Conservation (phyloP, 92 coral and sea anemone species). For the Pocillopora grandis region DNA sequence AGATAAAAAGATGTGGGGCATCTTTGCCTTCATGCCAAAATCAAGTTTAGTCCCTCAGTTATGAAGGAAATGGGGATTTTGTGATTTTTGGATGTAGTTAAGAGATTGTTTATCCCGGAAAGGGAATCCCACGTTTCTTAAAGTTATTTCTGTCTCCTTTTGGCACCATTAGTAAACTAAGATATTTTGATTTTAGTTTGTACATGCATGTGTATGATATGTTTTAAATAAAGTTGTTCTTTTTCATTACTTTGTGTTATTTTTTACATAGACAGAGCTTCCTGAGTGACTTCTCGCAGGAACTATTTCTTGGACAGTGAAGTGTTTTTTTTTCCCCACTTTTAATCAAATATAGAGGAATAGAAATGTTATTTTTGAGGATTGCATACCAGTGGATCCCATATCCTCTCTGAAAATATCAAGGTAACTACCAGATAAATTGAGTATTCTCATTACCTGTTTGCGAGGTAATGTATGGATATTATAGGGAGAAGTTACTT, state of each 20-base stretch:
- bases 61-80: not conserved
- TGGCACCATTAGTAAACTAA: not conserved
- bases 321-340: too few species aligned
- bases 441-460: too few species aligned
- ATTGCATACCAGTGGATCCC: too few species aligned
- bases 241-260: not conserved
- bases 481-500: too few species aligned
- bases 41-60: slow-evolving; percentile 6
- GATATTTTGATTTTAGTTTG: slow-evolving; percentile 32
- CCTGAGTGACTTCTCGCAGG: not conserved
- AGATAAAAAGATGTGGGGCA: not conserved
- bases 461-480: too few species aligned
- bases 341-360: too few species aligned
- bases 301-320: too few species aligned
- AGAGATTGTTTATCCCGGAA: not conserved
- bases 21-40: slow-evolving; percentile 4
- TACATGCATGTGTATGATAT: slow-evolving; percentile 27
- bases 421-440: too few species aligned
- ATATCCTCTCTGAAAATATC: too few species aligned
- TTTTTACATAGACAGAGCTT: not conserved
- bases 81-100: not conserved
- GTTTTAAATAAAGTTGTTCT: slow-evolving; percentile 44
- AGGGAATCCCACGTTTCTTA: not conserved
- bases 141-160: not conserved
- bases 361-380: too few species aligned